Conservation (phyloP, 2,113 vertebrate genomes). For the Xyliphius kryptos region DNA sequence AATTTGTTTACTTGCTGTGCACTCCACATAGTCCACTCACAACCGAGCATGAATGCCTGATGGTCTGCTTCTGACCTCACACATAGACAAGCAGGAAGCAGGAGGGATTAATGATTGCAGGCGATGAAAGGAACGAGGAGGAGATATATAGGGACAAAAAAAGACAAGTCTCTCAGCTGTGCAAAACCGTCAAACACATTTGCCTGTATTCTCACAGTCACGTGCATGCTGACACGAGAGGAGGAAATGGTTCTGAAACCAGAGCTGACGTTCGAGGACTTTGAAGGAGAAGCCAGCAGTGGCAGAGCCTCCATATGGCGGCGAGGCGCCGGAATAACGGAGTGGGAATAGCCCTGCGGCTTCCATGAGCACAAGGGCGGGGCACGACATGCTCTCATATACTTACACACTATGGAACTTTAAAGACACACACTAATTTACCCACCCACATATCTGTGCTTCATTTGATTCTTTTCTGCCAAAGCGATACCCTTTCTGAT, state of each 20-base stretch:
- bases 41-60: background rate
- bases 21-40: background rate
- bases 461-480: no score
- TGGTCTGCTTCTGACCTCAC: constrained; percentile 34
- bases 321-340: constrained; percentile 45
- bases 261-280: constrained; percentile 42
- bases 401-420: constrained; percentile 14
- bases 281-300: constrained; percentile 48
- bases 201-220: constrained; percentile 11
- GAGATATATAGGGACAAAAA: constrained; percentile 13
- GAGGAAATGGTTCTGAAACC: constrained; percentile 51
- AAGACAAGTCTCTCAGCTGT: constrained; percentile 46
- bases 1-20: no score
- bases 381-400: constrained; percentile 21
- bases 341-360: constrained; percentile 31
- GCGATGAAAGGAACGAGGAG: constrained; percentile 41
- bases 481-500: no score
- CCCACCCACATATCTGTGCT: no score
- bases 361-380: constrained; percentile 11
- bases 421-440: no score
- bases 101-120: constrained; percentile 40
- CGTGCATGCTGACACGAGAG: constrained; percentile 17
- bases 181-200: constrained; percentile 43
- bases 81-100: constrained; percentile 22
- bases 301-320: constrained; percentile 37